Base-by-base conservation (phyloP, 2,888 invertebrate genomes). In the Dilophus febrilis region DNA sequence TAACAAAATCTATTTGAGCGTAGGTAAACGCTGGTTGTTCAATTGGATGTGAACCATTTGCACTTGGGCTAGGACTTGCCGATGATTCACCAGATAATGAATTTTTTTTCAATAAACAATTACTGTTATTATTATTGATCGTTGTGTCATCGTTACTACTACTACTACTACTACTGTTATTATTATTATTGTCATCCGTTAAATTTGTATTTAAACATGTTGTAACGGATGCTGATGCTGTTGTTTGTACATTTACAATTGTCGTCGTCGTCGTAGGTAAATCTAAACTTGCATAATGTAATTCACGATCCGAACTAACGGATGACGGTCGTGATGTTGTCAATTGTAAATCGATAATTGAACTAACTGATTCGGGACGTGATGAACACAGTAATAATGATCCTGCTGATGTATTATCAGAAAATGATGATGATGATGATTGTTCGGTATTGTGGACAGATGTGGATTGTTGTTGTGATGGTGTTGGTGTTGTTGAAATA, bases 1-100 rank as follows among this genome's bases (percentile, higher is more conserved):
- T 74, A 27, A 72, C 66, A 61, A 84, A 85, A 67, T 84, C 84
- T 45, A 85, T 84, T 65, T 82, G 76, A 46, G 84, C 83, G 61
- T 85, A 85, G 31, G 70, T 69, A 52, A 77, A 72, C 42, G 64
- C 61, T 34, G 67, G 53, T 44, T 57, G 51, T 35, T 51, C 50
- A 37, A 53, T 47, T 36, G 45, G 44, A n/a, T 50, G 51, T 40
- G 52, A 50, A 41, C 47, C 51, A 39, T 38, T 48, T 18, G 51
- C 47, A 35, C 40, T 50, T 19, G 51, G 50, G 37, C 46, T 49
- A 37, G 55, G 53, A 42, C 53, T 57, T 40, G 51, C 51, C 46
- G 53, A 51, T 42, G 52, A 51, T 43, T 53, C 54, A 44, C 50
- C 51, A 14, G 49, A 47, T 33, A 35, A 44, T 40, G 50, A 50